Evolutionary conservation across 1,140 invertebrate genomes (phyloP).

Genomic region (Drosophila gunungcola): DNA sequence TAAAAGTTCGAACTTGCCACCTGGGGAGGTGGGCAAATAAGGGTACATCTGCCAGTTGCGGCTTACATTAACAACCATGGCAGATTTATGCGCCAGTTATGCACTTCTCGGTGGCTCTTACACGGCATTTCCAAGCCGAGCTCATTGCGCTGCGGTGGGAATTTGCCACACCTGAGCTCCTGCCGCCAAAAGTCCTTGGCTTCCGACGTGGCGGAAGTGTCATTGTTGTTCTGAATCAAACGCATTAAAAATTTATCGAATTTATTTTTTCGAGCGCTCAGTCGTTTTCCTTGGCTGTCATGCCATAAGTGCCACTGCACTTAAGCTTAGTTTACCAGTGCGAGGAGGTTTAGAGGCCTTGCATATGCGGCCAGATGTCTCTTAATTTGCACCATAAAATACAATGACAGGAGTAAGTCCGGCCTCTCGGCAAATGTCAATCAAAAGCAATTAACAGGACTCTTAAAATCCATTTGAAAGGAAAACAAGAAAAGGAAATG

Average conservation of each 20-base stretch:
- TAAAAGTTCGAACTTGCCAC: constrained; percentile 56
- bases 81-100: constrained; percentile 73
- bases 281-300: neutral
- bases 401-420: constrained; percentile 11
- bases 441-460: constrained; percentile 48
- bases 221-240: constrained; percentile 70
- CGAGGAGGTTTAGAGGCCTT: neutral
- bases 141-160: constrained; percentile 40
- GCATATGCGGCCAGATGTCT: constrained; percentile 14
- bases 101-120: constrained; percentile 54
- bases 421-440: constrained; percentile 49
- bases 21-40: constrained; percentile 7
- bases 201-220: constrained; percentile 23
- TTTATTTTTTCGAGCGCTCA: constrained; percentile 63
- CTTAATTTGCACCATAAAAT: constrained; percentile 43
- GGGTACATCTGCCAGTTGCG: constrained; percentile 31
- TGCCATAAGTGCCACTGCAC: constrained; percentile 46
- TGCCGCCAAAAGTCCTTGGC: constrained; percentile 18
- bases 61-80: constrained; percentile 67
- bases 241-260: constrained; percentile 79
- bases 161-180: constrained; percentile 49
- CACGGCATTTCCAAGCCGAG: neutral
- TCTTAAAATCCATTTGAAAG: constrained; percentile 5
- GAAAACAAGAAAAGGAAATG: neutral
- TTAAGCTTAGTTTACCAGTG: constrained; percentile 59